These are phyloP conservation scores for Strongylocentrotus purpuratus DNA, from an alignment of 35 echinoderm and acorn worm species.

Conservation along the genomic window DNA sequence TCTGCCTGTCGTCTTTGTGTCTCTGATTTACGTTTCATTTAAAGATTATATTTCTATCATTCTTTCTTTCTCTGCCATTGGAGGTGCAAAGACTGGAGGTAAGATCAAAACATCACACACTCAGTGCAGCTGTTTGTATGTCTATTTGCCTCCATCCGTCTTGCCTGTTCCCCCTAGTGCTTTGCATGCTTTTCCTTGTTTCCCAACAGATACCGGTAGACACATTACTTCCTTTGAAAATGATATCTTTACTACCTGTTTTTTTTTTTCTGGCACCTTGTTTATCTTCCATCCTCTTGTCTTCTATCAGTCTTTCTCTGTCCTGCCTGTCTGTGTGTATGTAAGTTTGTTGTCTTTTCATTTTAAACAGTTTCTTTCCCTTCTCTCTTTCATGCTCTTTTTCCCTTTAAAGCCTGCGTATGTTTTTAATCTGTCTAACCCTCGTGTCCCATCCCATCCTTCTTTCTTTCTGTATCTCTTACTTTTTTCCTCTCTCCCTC, in stretches of 20 bases:
- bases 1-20: not conserved
- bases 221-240: too few species aligned
- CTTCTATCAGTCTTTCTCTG: too few species aligned
- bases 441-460: not conserved
- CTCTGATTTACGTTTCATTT: not conserved
- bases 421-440: not conserved
- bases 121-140: not conserved
- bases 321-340: too few species aligned
- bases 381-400: too few species aligned
- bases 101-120: not conserved
- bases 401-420: not conserved
- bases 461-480: not conserved
- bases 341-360: too few species aligned
- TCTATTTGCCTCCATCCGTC: not conserved
- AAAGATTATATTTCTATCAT: not conserved
- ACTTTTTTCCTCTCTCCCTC: not conserved
- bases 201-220: too few species aligned
- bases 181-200: not conserved
- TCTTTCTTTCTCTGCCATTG: not conserved
- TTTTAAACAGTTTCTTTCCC: too few species aligned
- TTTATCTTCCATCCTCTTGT: too few species aligned
- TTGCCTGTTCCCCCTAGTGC: not conserved
- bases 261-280: too few species aligned
- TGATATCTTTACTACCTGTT: too few species aligned
- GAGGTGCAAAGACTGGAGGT: not conserved